A percentile compares a stretch with the other conserved stretches of the same genome.
Conservation (phyloP, 2,113 vertebrate species). For the Nannobrachium achirus region DNA sequence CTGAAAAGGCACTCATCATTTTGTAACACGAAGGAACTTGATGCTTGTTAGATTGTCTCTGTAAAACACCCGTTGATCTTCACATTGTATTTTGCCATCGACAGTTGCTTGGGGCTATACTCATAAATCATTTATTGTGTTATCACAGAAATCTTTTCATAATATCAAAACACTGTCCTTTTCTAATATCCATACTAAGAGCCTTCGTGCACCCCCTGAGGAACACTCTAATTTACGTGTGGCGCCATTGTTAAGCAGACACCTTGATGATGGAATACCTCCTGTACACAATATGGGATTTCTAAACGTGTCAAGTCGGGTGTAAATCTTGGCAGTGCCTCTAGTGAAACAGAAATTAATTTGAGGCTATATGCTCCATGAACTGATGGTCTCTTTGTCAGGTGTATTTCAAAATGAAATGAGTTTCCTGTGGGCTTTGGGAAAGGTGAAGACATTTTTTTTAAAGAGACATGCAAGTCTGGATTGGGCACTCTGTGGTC, state of each 20-base stretch:
- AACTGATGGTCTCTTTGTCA: slow-evolving; percentile 67
- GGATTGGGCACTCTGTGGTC: slow-evolving; percentile 57
- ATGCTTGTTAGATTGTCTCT: slow-evolving; percentile 45
- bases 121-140: slow-evolving; percentile 68
- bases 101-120: slow-evolving; percentile 58
- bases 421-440: slow-evolving; percentile 66
- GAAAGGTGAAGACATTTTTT: slow-evolving; percentile 52
- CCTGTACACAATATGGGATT: slow-evolving; percentile 71
- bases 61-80: slow-evolving; percentile 57
- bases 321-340: slow-evolving; percentile 74
- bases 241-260: slow-evolving; percentile 70
- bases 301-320: slow-evolving; percentile 71
- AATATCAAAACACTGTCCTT: slow-evolving; percentile 61
- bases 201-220: slow-evolving; percentile 43
- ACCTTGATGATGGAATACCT: slow-evolving; percentile 76
- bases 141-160: slow-evolving; percentile 65
- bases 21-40: slow-evolving; percentile 50
- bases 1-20: slow-evolving; percentile 28
- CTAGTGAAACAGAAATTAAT: slow-evolving; percentile 79
- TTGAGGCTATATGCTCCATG: slow-evolving; percentile 69
- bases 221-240: slow-evolving; percentile 66
- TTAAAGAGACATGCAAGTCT: slow-evolving; percentile 39
- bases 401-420: slow-evolving; percentile 72
- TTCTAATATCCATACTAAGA: slow-evolving; percentile 62
- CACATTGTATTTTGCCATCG: slow-evolving; percentile 52